Evolutionary conservation across 2,888 invertebrate genomes (phyloP).

Genomic region (Lithophane semibrunnea): DNA sequence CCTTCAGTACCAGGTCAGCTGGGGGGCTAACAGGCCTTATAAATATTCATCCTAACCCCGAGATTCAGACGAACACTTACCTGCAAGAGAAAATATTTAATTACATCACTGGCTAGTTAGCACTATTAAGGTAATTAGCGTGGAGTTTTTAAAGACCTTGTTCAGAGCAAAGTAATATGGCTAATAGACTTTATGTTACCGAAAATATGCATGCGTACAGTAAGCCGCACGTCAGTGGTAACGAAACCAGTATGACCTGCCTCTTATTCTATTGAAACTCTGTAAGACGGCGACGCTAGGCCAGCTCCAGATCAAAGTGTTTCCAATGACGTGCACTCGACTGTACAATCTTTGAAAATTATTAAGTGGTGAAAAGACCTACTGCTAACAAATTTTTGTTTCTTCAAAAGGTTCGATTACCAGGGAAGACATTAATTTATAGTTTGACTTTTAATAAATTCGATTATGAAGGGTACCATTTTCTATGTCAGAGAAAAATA

Average conservation of each 20-base stretch:
- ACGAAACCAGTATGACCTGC: too few relatives aligned
- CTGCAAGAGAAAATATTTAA: conserved; percentile 52
- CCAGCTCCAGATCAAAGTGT: too few relatives aligned
- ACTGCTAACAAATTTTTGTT: neutral
- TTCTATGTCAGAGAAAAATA: neutral
- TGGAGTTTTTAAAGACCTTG: neutral
- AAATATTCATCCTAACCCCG: conserved; percentile 33
- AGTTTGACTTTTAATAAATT: neutral
- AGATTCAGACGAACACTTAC: conserved; percentile 35
- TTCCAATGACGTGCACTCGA: too few relatives aligned
- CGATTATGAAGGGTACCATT: neutral
- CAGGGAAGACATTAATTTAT: neutral
- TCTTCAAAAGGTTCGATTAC: neutral
- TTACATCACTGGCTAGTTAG: conserved; percentile 23
- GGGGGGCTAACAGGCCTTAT: conserved; percentile 17
- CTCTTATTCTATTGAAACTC: too few relatives aligned
- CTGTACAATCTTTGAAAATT: too few relatives aligned
- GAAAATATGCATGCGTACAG: neutral
- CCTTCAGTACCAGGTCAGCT: conserved; percentile 10
- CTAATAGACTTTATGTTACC: neutral
- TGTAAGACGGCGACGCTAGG: too few relatives aligned
- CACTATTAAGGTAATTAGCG: conserved; percentile 3
- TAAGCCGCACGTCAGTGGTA: too few relatives aligned
- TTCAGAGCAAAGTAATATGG: neutral
- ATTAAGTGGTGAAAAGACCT: too few relatives aligned